Conservation (phyloP, 2,797 vertebrate species). For the Tiaroga cobitis region DNA sequence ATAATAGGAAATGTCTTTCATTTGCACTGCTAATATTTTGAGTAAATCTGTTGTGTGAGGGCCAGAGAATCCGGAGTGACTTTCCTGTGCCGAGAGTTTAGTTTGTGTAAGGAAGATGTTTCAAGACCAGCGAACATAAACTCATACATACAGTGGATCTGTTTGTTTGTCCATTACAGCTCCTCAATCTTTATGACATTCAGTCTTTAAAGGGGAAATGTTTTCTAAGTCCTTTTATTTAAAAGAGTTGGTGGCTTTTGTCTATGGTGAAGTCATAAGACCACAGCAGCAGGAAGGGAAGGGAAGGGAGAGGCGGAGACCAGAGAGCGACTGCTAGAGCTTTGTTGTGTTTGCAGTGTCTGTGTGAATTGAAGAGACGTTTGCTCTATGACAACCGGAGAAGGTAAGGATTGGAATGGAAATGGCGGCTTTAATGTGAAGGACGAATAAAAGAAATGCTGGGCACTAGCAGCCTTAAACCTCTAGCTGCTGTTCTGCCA, state of each 20-base stretch:
- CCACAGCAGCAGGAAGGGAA: constrained; percentile 62
- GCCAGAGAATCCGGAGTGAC: constrained; percentile 6
- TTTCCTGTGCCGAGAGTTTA: constrained; percentile 20
- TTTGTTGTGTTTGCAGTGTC: constrained; percentile 50
- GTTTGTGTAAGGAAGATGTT: not conserved
- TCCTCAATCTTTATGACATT: no score
- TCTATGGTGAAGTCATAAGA: constrained; percentile 68
- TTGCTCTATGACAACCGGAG: constrained; percentile 83
- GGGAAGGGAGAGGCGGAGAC: constrained; percentile 48
- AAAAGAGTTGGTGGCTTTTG: constrained; percentile 63
- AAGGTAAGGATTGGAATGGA: constrained; percentile 80
- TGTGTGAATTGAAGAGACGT: constrained; percentile 60
- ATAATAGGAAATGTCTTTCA: constrained; percentile 26
- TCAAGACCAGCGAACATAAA: not conserved
- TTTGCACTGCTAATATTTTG: not conserved
- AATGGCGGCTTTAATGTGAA: constrained; percentile 36
- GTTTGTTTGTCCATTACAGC: no score
- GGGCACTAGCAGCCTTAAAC: constrained; percentile 7
- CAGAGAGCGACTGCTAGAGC: constrained; percentile 42
- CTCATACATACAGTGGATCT: no score
- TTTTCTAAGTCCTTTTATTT: constrained; percentile 26
- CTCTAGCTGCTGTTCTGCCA: constrained; percentile 19
- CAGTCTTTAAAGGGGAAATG: not conserved
- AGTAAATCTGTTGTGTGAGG: constrained; percentile 24
- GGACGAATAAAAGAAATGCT: constrained; percentile 23